Base-by-base conservation (phyloP, 2,888 invertebrate species). In the Operophtera brumata region DNA sequence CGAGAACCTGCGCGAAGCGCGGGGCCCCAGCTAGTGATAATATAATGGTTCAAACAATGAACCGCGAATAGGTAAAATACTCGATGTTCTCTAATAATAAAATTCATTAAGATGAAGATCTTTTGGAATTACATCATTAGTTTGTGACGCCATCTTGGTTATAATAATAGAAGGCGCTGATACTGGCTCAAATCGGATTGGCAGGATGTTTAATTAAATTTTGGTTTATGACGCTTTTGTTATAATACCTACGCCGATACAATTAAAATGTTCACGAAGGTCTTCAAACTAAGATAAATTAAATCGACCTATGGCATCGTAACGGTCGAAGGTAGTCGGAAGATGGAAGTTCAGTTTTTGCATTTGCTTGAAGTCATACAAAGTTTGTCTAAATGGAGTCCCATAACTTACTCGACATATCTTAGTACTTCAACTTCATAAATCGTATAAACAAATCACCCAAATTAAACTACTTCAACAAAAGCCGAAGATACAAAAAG, bases 91-190 rank as follows among this genome's bases (percentile, higher is more conserved):
- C 6, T n/a, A 1, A 40, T 25, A 10, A 30, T 40, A 39, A 13
- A 53, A 39, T 54, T 48, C 37, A 39, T 41, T 54, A 20, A 9
- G 45, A 30, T 45, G 8, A n/a, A 30, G 35, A 41, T 41, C 45
- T 42, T 49, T 37, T 4, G 12, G 45, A 41, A 46, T 54, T 54
- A 49, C 36, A 48, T 54, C 30, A 46, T 49, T 49, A 49, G 49
- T 54, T 54, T 39, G 54, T 54, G 37, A 49, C 41, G 49, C 54
- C 34, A 32, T 37, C 41, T 49, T 42, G 41, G 25, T 37, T 45
- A 36, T 45, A 51, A 51, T 20, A 20, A 4, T 50, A 36, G 25
- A 12, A 14, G n/a, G 14, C n/a, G n/a, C 43, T 48, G 36, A 40
- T 35, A 35, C 48, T 25, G 36, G 45, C 40, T 45, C 36, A 36